Evolutionary conservation across 2,113 vertebrate species (phyloP).

Genomic region (Vulpes ferrilata): DNA sequence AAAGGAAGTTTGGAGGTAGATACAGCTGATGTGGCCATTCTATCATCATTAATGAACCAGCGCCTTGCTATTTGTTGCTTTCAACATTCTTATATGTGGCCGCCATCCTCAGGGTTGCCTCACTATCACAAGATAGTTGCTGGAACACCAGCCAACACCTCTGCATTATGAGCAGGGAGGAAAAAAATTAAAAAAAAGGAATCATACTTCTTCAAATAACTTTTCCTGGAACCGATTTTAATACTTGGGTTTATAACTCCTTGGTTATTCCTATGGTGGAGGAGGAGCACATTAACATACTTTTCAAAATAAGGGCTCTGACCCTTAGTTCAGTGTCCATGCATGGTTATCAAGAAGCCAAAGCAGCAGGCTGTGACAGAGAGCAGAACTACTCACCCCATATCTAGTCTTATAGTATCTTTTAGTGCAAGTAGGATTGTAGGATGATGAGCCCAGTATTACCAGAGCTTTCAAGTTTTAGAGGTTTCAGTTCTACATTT

Average conservation of each 20-base stretch:
- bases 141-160: background rate
- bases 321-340: background rate
- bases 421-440: background rate
- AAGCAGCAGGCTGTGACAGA: background rate
- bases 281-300: background rate
- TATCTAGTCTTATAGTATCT: background rate
- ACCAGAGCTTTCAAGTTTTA: background rate
- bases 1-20: background rate
- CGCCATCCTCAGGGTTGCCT: background rate
- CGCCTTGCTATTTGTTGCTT: background rate
- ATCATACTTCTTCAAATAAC: background rate
- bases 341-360: background rate
- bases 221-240: background rate
- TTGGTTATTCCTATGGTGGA: background rate
- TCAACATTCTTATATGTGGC: background rate
- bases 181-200: background rate
- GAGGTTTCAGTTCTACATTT: conserved; percentile 35
- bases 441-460: background rate
- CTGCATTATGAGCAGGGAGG: background rate
- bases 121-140: background rate
- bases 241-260: background rate
- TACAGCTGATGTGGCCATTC: background rate
- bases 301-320: background rate
- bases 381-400: background rate
- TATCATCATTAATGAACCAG: background rate